Percentiles rank a stretch among this genome's conserved stretches.
Conservation (phyloP, 2,113 vertebrate species). For the Cyanoderma ruficeps region DNA sequence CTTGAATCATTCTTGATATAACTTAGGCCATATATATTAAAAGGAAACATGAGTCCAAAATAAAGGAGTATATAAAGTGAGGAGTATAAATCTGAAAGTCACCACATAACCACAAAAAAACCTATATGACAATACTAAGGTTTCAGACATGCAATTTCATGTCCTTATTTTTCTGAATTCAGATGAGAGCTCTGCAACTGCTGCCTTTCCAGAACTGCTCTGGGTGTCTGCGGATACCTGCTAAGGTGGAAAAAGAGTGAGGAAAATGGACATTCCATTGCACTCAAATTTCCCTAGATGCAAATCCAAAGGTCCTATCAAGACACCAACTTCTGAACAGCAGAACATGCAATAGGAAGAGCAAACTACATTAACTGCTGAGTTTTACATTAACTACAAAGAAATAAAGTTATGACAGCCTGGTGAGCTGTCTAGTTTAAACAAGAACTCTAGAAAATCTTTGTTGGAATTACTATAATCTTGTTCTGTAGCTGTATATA, state of each 20-base stretch:
- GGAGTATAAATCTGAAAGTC: not conserved
- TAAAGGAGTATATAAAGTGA: not conserved
- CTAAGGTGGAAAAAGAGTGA: not conserved
- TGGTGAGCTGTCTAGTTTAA: not conserved
- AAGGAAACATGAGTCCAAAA: not conserved
- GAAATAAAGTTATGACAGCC: not conserved
- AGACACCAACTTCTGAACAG: not conserved
- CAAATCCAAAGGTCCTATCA: not conserved
- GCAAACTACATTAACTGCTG: not conserved
- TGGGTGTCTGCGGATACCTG: not conserved
- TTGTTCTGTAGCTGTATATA: not conserved
- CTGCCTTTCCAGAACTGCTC: not conserved
- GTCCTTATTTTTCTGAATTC: not conserved
- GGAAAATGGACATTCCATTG: not conserved
- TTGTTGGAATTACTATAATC: not conserved
- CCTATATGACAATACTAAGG: not conserved
- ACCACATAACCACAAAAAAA: not conserved
- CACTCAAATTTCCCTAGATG: not conserved
- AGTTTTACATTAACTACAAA: not conserved
- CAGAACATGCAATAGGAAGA: not conserved
- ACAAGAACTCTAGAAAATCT: not conserved
- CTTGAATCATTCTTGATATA: not conserved
- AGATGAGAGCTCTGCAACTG: not conserved
- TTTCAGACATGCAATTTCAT: accelerated
- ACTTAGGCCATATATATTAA: not conserved